Base-by-base conservation (phyloP, 2,113 vertebrate species). In the Gulo gulo region DNA sequence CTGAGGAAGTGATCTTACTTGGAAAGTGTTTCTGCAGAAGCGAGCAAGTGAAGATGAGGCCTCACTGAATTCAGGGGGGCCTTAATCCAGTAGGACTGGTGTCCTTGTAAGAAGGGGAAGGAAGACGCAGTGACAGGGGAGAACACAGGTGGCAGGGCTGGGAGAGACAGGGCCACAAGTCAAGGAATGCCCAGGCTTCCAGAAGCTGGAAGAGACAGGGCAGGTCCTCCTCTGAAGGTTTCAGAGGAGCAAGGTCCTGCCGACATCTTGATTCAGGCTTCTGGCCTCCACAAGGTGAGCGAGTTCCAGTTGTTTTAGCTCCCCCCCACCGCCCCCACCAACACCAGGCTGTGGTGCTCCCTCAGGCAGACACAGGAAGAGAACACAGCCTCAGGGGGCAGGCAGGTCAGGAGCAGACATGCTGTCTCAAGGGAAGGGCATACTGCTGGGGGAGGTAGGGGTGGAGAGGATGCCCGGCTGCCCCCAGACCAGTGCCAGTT, bases 401-500 rank as follows among this genome's bases (percentile, higher is more conserved):
- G 59, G 42, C 11, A 8, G 1, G 26, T 23, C 20, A 26, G 24
- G 61, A 29, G 1, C 34, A 31, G n/a, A 76, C 18, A 5, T 0
- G 29, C 34, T 14, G 1, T 36, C 13, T 94, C 26, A 0, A 1
- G 2, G n/a, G 0, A 7, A 14, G 6, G 0, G 21, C 13, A 63
- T 1, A 6, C 31, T 18, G n/a, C 8, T 1, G 0, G 2, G 0
- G 10, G 26, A 34, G 29, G 42, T 9, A 1, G 15, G 6, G 13
- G 16, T 4, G 0, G 0, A 18, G 29, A 63, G n/a, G 6, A 18
- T 1, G 14, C 12, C 34, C 9, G 1, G 26, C 52, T 10, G 4
- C 1, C 50, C 69, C 50, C 36, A 42, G 50, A 12, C 42, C 15
- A 5, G 14, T 3, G 20, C 50, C 18, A 6, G 20, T 7, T 0